Base-by-base conservation (phyloP, 2,113 vertebrate species). In the Lepisosteus oculatus region DNA sequence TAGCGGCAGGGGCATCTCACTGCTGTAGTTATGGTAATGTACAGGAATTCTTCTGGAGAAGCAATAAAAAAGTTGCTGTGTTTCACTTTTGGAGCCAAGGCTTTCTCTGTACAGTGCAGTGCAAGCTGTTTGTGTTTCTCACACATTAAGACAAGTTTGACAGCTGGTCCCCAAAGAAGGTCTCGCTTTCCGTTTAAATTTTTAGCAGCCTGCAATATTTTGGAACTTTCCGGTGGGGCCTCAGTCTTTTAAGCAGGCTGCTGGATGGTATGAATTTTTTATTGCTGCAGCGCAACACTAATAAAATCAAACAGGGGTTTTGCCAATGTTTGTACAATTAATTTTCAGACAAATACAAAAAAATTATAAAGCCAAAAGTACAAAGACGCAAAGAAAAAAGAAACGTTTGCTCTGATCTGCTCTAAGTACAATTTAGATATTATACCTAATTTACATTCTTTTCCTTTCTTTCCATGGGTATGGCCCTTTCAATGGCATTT, bases 101-200 rank as follows among this genome's bases (percentile, higher is more conserved):
- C 15, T 29, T 79, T 70, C 75, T 59, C 61, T 42, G 72, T 74
- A 62, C 75, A 77, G 70, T 43, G 70, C 65, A 70, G 72, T 76
- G 73, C 81, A 87, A 76, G 65, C 78, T 88, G 87, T 87, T 91
- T 87, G 76, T 87, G 79, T 88, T 81, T 84, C 81, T 86, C 86
- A 79, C 84, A 86, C 89, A 91, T 85, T 83, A 85, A 80, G 85
- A 93, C 82, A 88, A 81, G 66, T 82, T 92, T 95, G 91, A 91
- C 91, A 94, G 91, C 80, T 79, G 70, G 81, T 92, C 91, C 91
- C 87, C 14, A 65, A 87, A 88, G 88, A 90, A 72, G 44, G 65
- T 75, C 77, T 85, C 62, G 11, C 69, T 77, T 73, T 81, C 76
- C 87, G 81, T 87, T 93, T 81, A 92, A 89, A 90, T 78, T 89